A percentile compares a stretch with the other conserved stretches of the same genome.
Conservation (phyloP, 2,888 invertebrate genomes). For the Penaeus monodon region DNA sequence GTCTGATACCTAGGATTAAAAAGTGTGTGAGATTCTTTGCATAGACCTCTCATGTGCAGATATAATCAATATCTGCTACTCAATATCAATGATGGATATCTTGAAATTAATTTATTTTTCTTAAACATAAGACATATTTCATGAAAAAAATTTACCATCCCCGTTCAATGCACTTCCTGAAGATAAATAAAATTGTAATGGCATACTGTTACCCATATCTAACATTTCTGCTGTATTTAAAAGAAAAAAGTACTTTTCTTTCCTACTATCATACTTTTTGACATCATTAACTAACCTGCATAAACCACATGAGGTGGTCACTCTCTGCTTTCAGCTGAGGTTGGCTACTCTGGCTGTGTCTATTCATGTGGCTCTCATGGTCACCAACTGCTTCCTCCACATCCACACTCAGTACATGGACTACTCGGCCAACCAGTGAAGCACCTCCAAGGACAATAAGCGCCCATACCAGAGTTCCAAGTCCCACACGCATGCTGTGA, state of each 20-base stretch:
- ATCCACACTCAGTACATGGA: conserved; percentile 50
- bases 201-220: no score
- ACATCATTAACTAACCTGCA: conserved; percentile 29
- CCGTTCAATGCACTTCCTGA: no score
- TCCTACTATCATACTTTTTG: not conserved
- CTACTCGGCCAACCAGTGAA: conserved; percentile 49
- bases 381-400: conserved; percentile 17
- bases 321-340: not conserved
- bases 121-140: no score
- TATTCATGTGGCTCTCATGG: not conserved
- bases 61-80: no score
- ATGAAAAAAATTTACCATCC: no score
- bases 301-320: conserved; percentile 48
- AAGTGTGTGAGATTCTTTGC: not conserved
- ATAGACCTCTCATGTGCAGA: no score
- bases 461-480: conserved; percentile 49
- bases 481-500: conserved; percentile 42
- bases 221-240: no score
- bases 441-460: conserved; percentile 51
- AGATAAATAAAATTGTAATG: no score
- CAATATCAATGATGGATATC: no score
- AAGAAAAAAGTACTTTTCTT: no score
- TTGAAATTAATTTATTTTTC: no score
- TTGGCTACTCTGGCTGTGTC: not conserved
- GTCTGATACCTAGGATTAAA: conserved; percentile 82